A percentile compares a stretch with the other conserved stretches of the same genome.
phyloP scores from a whole-genome alignment of 2,113 vertebrate genomes.

The Aptenodytes forsteri region DNA sequence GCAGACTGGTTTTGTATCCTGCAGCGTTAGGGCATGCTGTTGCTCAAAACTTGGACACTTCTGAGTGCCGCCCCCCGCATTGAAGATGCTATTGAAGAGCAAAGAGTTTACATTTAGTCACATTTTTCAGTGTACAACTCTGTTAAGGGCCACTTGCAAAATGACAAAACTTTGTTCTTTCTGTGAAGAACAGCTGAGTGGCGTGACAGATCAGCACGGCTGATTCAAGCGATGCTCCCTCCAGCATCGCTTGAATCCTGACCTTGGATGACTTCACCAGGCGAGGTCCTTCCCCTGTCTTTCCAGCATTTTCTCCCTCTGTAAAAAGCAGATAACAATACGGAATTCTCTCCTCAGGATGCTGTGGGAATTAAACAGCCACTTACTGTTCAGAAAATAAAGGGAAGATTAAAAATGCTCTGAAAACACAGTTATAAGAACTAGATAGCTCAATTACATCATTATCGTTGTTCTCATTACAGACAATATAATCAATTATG shows the following conservation, averaged over 20 bases:
- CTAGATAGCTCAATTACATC: background rate
- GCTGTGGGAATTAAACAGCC: background rate
- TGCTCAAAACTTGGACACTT: background rate
- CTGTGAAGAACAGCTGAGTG: background rate
- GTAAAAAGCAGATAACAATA: background rate
- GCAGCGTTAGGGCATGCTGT: background rate
- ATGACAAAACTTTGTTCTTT: background rate
- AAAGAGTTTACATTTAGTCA: background rate
- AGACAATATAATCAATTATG: background rate
- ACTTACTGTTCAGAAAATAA: background rate
- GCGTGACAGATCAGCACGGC: background rate
- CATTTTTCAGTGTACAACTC: background rate
- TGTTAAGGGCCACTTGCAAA: background rate
- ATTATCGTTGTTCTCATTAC: background rate
- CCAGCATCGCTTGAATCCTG: background rate
- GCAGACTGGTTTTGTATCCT: background rate
- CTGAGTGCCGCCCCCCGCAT: rapidly evolving
- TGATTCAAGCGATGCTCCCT: background rate
- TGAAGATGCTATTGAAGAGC: background rate
- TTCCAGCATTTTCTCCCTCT: background rate
- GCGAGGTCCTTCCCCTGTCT: background rate
- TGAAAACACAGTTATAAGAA: background rate
- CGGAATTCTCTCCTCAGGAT: background rate
- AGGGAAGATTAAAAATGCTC: background rate
- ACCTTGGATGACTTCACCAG: background rate